Conservation (phyloP, 2,797 vertebrate species). For the Uromys caudimaculatus region DNA sequence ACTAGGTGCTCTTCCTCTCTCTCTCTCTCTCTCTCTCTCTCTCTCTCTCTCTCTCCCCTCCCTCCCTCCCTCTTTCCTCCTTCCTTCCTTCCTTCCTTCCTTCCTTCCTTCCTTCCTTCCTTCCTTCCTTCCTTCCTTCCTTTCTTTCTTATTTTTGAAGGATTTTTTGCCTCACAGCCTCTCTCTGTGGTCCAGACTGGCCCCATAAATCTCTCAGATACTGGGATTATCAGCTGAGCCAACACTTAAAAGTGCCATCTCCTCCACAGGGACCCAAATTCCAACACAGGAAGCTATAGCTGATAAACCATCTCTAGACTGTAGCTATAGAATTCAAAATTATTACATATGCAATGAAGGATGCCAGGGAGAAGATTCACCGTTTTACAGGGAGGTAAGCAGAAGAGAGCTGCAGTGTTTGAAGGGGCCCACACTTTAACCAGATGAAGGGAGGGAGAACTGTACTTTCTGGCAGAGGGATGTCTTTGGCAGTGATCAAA, state of each 20-base stretch:
- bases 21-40: neutral
- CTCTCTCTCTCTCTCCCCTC: rapidly evolving
- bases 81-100: too few species aligned
- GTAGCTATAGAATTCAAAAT: neutral
- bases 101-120: neutral
- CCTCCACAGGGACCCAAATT: neutral
- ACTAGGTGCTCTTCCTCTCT: neutral
- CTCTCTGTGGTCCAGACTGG: neutral
- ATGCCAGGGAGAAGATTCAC: neutral
- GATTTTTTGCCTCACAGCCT: neutral
- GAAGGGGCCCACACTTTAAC: neutral
- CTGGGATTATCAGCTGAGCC: neutral
- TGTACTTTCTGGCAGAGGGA: neutral
- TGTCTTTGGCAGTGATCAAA: neutral
- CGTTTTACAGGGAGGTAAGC: neutral
- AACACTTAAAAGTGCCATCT: neutral
- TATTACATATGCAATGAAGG: neutral
- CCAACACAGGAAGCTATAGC: neutral
- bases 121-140: neutral
- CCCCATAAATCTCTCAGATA: neutral
- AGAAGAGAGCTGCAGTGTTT: neutral
- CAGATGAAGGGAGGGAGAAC: neutral
- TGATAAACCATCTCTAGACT: neutral
- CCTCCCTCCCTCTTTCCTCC: neutral
- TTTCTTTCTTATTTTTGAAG: neutral